Evolutionary conservation across 1,140 invertebrate genomes (phyloP).

Genomic region (Prorops nasuta): DNA sequence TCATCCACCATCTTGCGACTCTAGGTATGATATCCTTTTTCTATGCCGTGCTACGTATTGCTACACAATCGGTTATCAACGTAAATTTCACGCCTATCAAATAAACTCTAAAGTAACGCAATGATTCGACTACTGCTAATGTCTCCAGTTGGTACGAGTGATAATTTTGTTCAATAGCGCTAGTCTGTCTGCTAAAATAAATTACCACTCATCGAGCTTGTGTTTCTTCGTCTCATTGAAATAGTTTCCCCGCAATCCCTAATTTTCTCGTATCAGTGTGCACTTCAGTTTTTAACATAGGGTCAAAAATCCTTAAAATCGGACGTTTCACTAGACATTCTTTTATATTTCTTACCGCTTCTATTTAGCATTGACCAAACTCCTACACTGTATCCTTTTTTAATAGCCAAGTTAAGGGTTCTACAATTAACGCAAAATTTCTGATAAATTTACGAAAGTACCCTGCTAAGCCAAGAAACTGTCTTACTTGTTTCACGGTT

Average conservation of each 20-base stretch:
- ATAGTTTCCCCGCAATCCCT: constrained; percentile 29
- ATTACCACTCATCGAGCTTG: constrained; percentile 12
- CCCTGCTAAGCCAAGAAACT: constrained; percentile 37
- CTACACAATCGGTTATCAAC: constrained; percentile 35
- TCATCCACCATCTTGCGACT: constrained; percentile 38
- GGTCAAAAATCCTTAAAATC: constrained; percentile 16
- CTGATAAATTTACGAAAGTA: too few relatives aligned
- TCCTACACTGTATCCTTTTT: constrained; percentile 18
- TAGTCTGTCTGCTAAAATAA: constrained; percentile 37
- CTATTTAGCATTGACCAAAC: constrained; percentile 1
- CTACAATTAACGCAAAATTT: constrained; percentile 26
- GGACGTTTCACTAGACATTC: constrained; percentile 5
- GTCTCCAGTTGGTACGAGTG: too few relatives aligned
- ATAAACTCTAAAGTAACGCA: constrained; percentile 31
- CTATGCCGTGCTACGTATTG: constrained; percentile 30
- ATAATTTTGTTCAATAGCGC: constrained; percentile 31
- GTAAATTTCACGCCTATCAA: constrained; percentile 24
- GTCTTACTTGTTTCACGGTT: constrained; percentile 27
- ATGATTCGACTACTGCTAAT: constrained; percentile 11
- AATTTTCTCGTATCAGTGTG: constrained; percentile 32
- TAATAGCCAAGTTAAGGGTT: constrained; percentile 27
- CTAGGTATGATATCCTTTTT: constrained; percentile 38
- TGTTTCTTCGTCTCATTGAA: constrained; percentile 23
- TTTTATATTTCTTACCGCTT: constrained; percentile 8
- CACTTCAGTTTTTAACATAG: constrained; percentile 19